Evolutionary conservation across 37 sponge, comb jelly and placozoan species (phyloP).

Genomic region (Crambe crambe): DNA sequence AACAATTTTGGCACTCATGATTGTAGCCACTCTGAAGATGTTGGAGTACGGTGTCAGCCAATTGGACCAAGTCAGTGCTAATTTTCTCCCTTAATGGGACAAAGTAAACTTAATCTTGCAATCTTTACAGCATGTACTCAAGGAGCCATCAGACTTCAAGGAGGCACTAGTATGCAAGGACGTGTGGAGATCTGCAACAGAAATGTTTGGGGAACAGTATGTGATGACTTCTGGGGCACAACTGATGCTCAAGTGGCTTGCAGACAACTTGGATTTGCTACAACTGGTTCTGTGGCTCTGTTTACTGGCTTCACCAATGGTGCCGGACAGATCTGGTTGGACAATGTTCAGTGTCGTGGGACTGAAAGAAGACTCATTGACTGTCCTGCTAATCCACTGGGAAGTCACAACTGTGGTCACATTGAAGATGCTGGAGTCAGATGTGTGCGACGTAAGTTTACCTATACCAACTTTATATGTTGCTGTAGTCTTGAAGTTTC

Average conservation of each 20-base stretch:
- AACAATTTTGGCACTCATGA: constrained; percentile 25
- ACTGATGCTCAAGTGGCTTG: constrained; percentile 46
- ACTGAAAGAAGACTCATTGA: constrained; percentile 3
- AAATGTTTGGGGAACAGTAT: constrained; percentile 54
- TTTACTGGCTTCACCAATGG: not conserved
- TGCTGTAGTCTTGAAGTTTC: too few species aligned
- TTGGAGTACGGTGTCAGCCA: constrained; percentile 14
- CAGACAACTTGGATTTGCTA: constrained; percentile 26
- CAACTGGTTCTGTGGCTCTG: not conserved
- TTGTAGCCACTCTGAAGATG: constrained; percentile 46
- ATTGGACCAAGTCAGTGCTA: not conserved
- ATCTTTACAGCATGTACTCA: constrained; percentile 4
- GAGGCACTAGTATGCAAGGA: constrained; percentile 12
- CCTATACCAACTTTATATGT: too few species aligned
- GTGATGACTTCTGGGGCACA: constrained; percentile 47
- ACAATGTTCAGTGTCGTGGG: constrained; percentile 12
- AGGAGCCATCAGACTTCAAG: constrained; percentile 35
- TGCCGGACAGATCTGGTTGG: constrained; percentile 14
- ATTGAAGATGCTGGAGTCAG: constrained; percentile 21
- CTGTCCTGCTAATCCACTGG: constrained; percentile 7
- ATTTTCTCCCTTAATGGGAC: not conserved
- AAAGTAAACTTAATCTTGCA: too few species aligned
- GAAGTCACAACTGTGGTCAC: constrained; percentile 1
- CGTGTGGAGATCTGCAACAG: constrained; percentile 54
- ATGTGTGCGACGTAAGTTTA: not conserved